phyloP scores from a whole-genome alignment of 2,113 vertebrate genomes.

The Laticauda colubrina region DNA sequence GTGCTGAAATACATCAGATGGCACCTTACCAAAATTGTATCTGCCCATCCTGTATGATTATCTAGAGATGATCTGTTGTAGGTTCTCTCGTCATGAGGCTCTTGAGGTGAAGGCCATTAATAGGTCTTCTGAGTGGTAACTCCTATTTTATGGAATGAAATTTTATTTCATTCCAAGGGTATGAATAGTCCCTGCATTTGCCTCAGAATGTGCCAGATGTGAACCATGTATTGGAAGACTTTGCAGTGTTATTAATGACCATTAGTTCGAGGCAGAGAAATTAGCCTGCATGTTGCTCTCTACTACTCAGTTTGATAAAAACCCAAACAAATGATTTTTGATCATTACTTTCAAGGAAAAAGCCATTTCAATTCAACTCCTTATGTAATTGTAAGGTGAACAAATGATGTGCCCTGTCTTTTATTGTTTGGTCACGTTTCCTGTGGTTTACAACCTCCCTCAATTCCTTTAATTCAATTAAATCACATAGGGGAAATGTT shows the following conservation, averaged over 20 bases:
- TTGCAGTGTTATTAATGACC: background rate
- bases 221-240: background rate
- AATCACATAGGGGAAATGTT: background rate
- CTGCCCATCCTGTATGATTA: background rate
- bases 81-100: background rate
- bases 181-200: background rate
- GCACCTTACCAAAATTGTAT: background rate
- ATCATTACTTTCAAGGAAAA: background rate
- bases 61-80: background rate
- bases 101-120: background rate
- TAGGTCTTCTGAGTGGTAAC: background rate
- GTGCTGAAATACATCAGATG: background rate
- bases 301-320: background rate
- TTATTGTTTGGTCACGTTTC: background rate
- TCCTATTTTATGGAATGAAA: background rate
- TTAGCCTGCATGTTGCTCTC: background rate
- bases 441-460: background rate
- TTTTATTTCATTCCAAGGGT: too few relatives aligned
- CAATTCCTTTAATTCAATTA: background rate
- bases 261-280: background rate
- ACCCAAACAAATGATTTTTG: background rate
- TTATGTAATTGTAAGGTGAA: background rate
- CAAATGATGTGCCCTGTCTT: background rate
- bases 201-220: background rate
- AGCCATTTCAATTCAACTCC: background rate